Evolutionary conservation across 2,113 vertebrate species (phyloP).

Genomic region (Tretioscincus oriximinensis): DNA sequence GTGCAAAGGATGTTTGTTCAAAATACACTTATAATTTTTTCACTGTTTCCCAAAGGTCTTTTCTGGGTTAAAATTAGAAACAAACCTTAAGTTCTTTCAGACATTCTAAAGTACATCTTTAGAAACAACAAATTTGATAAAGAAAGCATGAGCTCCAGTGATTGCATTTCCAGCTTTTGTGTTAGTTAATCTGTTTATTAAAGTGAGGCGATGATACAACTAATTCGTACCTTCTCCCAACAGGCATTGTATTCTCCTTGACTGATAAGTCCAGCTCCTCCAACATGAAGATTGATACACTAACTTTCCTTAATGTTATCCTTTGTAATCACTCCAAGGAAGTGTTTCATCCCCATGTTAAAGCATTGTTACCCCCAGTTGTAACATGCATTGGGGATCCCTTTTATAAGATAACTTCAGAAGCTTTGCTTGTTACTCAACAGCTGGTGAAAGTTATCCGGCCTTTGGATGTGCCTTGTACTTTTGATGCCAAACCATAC

Average conservation of each 20-base stretch:
- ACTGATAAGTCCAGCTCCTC: slow-evolving; percentile 87
- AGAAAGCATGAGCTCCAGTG: background rate
- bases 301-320: slow-evolving; percentile 86
- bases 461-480: slow-evolving; percentile 71
- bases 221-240: slow-evolving; percentile 9
- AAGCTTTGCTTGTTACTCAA: slow-evolving; percentile 87
- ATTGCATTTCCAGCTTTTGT: too few relatives aligned
- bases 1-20: background rate
- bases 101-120: background rate
- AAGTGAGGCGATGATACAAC: background rate
- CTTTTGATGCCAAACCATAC: slow-evolving; percentile 80
- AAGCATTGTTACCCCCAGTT: slow-evolving; percentile 79
- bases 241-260: slow-evolving; percentile 88
- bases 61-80: background rate
- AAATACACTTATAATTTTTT: background rate
- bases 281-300: slow-evolving; percentile 89
- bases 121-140: background rate
- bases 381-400: slow-evolving; percentile 83
- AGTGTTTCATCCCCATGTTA: slow-evolving; percentile 86
- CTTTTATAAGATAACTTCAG: slow-evolving; percentile 90
- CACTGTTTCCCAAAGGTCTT: background rate
- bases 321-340: slow-evolving; percentile 83
- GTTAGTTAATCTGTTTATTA: background rate
- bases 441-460: slow-evolving; percentile 84
- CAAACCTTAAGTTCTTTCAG: background rate